These are phyloP conservation scores for Tetranychus piercei DNA, from an alignment of 2,888 invertebrate species.

Conservation along the genomic window DNA sequence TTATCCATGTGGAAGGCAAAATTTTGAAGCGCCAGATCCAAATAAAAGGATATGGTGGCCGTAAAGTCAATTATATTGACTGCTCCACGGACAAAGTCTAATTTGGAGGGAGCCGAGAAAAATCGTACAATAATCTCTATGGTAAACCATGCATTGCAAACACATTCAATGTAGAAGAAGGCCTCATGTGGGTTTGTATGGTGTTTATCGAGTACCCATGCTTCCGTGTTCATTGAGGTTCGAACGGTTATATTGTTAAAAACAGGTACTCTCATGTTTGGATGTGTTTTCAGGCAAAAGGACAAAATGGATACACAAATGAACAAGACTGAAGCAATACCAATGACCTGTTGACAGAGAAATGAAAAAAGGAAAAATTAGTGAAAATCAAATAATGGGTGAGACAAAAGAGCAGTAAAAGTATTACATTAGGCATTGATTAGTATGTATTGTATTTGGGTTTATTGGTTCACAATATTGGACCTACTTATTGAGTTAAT, in stretches of 20 bases:
- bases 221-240: slow-evolving; percentile 49
- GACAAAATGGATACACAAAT: slow-evolving; percentile 97
- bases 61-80: slow-evolving; percentile 98
- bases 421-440: background rate
- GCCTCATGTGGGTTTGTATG: slow-evolving; percentile 89
- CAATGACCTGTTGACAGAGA: slow-evolving; percentile 58
- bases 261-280: slow-evolving; percentile 76
- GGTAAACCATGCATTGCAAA: slow-evolving; percentile 98
- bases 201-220: slow-evolving; percentile 62
- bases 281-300: slow-evolving; percentile 98
- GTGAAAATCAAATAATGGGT: background rate
- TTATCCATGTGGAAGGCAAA: slow-evolving; percentile 61
- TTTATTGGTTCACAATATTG: background rate
- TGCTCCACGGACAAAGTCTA: slow-evolving; percentile 76
- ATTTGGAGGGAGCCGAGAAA: slow-evolving; percentile 79
- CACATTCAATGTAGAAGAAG: slow-evolving; percentile 95
- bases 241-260: slow-evolving; percentile 56
- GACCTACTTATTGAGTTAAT: too few relatives aligned
- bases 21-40: slow-evolving; percentile 61
- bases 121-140: slow-evolving; percentile 82
- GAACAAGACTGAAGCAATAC: slow-evolving; percentile 95
- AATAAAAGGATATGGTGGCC: slow-evolving; percentile 94
- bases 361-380: background rate
- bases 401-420: background rate
- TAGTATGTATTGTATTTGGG: background rate